Evolutionary conservation across 2,113 vertebrate species (phyloP), one percentile per base, ranked within the genome.

Genomic region (Macheiramphus alcinus): DNA sequence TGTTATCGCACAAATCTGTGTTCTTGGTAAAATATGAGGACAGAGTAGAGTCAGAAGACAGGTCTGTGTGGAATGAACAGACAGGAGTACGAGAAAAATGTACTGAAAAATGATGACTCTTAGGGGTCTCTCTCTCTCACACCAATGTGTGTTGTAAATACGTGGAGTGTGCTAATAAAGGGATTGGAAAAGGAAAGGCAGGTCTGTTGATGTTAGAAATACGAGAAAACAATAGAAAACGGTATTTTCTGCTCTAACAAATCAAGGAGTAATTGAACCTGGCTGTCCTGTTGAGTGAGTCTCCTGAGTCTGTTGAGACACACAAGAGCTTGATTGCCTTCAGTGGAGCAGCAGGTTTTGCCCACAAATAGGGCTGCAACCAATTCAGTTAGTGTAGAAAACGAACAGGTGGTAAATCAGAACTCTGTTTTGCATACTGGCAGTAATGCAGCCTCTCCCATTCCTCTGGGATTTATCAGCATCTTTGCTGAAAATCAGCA

Each of bases 11-110:
- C 88, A 93, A 95, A 97, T 98, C 93, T 96, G 36, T 88, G 76
- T 92, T 94, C 88, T 95, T 97, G 96, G 93, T 97, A 97, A 98
- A 97, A 97, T 95, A 98, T 16, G 72, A 96, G 73, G 85, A 96
- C 97, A 56, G 67, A 88, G 52, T 86, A 42, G 88, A 94, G 72
- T 84, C 96, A 86, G 97, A 97, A 97, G 86, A 76, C 88, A 93
- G 63, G 79, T 96, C 86, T 97, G 73, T 80, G 75, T 91, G 76
- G 93, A 98, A 96, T 80, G 73, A 97, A 87, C 92, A 96, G 96
- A 95, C 83, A 92, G 85, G 76, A 86, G 68, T 66, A 50, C 4
- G 26, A 86, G 80, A 90, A 76, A 95, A 94, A 91, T 62, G 36
- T 66, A 74, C 56, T 90, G 73, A 92, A 95, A 90, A 94, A 82